phyloP scores from a whole-genome alignment of 2,888 invertebrate genomes.

The Calephelis perditalis region DNA sequence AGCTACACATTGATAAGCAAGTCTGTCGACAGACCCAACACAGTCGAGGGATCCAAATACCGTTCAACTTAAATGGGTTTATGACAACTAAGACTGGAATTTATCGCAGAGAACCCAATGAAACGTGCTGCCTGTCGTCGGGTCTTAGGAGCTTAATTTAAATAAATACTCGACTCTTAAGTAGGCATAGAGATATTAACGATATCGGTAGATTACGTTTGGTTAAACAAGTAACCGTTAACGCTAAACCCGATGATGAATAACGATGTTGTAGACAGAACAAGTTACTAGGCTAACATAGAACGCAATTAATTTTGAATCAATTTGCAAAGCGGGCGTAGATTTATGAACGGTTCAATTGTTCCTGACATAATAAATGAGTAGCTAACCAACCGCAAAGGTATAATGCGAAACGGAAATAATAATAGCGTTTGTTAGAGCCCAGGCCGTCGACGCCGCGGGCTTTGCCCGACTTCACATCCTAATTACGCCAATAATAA shows the following conservation, averaged over 20 bases:
- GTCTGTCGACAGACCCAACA: constrained; percentile 40
- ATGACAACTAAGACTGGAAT: constrained; percentile 58
- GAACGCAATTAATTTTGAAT: constrained; percentile 58
- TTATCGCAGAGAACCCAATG: constrained; percentile 42
- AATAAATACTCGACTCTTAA: constrained; percentile 24
- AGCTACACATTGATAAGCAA: constrained; percentile 28
- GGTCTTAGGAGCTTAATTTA: constrained; percentile 26
- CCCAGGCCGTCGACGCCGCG: constrained; percentile 58
- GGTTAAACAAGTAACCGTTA: constrained; percentile 60
- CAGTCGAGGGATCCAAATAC: constrained; percentile 39
- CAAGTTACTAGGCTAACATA: constrained; percentile 48
- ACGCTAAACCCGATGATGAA: constrained; percentile 32
- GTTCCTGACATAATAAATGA: constrained; percentile 57
- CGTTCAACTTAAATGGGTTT: constrained; percentile 60
- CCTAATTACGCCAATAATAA: constrained; percentile 76
- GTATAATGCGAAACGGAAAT: constrained; percentile 70
- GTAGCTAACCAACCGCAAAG: constrained; percentile 54
- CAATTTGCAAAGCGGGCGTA: constrained; percentile 57
- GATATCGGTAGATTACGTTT: constrained; percentile 44
- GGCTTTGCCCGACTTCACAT: constrained; percentile 62
- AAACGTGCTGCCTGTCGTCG: constrained; percentile 31
- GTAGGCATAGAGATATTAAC: constrained; percentile 17
- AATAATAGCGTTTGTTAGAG: constrained; percentile 69
- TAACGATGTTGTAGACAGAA: constrained; percentile 32
- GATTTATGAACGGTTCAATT: constrained; percentile 63